phyloP scores from a whole-genome alignment of 2,113 vertebrate species.

The Bathybates hornii region DNA sequence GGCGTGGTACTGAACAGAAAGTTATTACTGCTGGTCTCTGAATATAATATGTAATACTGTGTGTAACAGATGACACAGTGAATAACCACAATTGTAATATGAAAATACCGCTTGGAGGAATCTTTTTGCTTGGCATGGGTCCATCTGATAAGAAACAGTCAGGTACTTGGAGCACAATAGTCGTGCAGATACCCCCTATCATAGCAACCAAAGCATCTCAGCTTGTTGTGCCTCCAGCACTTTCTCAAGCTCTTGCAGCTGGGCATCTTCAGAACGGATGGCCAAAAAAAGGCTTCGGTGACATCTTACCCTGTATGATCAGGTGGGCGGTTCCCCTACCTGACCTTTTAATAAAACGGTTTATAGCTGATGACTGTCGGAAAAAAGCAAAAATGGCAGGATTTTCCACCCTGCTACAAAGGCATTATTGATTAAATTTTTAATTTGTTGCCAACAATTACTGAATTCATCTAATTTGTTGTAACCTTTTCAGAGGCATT shows the following conservation, averaged over 20 bases:
- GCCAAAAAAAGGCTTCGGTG: neutral
- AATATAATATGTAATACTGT: neutral
- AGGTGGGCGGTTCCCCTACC: neutral
- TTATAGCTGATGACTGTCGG: neutral
- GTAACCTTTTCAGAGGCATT: neutral
- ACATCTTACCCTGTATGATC: neutral
- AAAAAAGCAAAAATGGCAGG: neutral
- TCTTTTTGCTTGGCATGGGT: neutral
- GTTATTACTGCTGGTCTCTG: neutral
- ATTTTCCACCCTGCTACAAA: neutral
- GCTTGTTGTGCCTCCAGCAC: neutral
- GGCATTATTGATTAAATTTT: neutral
- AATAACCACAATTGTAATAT: neutral
- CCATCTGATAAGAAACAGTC: neutral
- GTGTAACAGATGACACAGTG: neutral
- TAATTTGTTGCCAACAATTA: neutral
- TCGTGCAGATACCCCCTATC: neutral
- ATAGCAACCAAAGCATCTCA: neutral
- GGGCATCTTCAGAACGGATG: neutral
- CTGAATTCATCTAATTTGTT: neutral
- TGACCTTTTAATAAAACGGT: neutral
- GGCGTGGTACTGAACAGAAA: neutral
- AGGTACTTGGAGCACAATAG: neutral
- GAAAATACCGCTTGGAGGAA: neutral
- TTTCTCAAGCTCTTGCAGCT: neutral